Base-by-base conservation (phyloP, 2,113 vertebrate species). In the Eira barbara region DNA sequence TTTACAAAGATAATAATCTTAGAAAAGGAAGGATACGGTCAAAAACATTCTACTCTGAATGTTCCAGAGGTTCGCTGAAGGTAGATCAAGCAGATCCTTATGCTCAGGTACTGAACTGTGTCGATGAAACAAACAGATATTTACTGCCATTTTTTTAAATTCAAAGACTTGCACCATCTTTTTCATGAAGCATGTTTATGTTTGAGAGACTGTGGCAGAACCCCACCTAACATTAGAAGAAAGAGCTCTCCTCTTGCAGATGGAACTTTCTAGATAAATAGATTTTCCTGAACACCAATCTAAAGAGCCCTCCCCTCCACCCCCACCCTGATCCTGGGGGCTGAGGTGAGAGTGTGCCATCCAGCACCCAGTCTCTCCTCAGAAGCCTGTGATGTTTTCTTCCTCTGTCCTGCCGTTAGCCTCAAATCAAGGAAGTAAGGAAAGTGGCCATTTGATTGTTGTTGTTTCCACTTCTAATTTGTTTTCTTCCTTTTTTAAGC, bases 21-120 rank as follows among this genome's bases (percentile, higher is more conserved):
- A 92, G 76, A 21, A 91, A 95, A 89, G 21, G 14, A 59, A 95
- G 4, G 69, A 59, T 67, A 69, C 2, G 8, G 49, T 23, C 36
- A 79, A 5, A 57, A 89, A 65, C 82, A 65, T n/a, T 85, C 12
- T 80, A 90, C 34, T 17, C 55, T 78, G 29, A 76, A 52, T 74
- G 63, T 89, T 89, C 27, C 52, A 90, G 67, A 86, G 73, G 76
- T n/a, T 65, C 27, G 29, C 79, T 47, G 36, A 88, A 36, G 81
- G 78, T 85, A 81, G 63, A 90, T 25, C 36, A 34, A 86, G n/a
- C 61, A 74, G 36, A n/a, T 74, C 18, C 9, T 34, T 55, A 42
- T 47, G 65, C 31, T 59, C 65, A 36, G 23, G 61, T 45, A 52
- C 0, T 47, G n/a, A 8, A 39, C 57, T 69, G 17, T 71, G 12